Evolutionary conservation across 2,888 invertebrate genomes (phyloP).

Genomic region (Andrena bicolor): DNA sequence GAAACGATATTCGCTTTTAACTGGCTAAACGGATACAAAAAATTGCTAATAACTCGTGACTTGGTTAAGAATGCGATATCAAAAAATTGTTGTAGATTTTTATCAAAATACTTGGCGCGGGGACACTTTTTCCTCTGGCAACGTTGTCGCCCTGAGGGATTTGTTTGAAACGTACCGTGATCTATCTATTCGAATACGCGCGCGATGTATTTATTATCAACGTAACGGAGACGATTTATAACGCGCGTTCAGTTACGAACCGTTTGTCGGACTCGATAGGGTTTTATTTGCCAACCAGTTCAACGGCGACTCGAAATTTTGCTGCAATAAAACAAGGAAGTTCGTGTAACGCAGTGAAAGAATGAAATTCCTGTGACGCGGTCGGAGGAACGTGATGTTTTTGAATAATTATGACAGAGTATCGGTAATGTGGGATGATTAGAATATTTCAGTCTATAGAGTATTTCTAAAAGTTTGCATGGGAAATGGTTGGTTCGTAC

Average conservation of each 20-base stretch:
- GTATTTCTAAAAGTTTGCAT: no score
- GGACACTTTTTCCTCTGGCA: slow-evolving; percentile 6
- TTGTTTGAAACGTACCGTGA: slow-evolving; percentile 43
- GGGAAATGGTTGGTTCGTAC: background rate
- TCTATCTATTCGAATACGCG: slow-evolving; percentile 38
- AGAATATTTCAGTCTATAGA: no score
- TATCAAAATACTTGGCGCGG: background rate
- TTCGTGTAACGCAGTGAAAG: background rate
- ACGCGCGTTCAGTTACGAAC: slow-evolving; percentile 32
- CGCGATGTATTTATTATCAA: slow-evolving; percentile 60
- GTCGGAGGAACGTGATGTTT: background rate
- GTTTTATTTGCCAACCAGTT: slow-evolving; percentile 46
- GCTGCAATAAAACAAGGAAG: background rate
- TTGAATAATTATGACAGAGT: background rate
- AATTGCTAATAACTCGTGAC: no score
- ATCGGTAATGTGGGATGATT: background rate
- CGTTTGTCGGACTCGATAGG: slow-evolving; percentile 17
- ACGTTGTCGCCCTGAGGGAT: background rate
- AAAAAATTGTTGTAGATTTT: background rate
- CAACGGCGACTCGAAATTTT: slow-evolving; percentile 2
- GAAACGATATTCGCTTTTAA: background rate
- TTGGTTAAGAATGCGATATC: no score
- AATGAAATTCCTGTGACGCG: background rate
- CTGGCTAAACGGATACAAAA: no score
- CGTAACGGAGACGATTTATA: slow-evolving; percentile 48